These are phyloP conservation scores for Nannospalax galili DNA, from an alignment of 2,113 vertebrate genomes.

Conservation along the genomic window DNA sequence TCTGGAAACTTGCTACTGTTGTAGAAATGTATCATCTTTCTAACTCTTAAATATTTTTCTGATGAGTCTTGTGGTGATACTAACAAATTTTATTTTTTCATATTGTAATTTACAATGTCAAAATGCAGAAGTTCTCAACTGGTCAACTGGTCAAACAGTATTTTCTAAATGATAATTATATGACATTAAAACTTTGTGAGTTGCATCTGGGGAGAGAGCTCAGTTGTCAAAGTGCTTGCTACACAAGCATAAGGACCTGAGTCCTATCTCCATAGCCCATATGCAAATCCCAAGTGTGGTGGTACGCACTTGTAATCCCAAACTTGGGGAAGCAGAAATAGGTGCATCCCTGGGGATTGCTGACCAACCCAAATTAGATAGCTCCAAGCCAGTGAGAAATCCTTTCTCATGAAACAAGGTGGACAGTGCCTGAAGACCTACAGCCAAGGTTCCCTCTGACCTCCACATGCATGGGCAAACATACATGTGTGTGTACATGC, in stretches of 20 bases:
- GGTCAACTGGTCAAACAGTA: neutral
- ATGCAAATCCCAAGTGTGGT: neutral
- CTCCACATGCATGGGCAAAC: no score
- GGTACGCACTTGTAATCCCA: neutral
- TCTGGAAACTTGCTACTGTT: neutral
- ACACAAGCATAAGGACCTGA: neutral
- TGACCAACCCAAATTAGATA: no score
- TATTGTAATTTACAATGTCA: neutral
- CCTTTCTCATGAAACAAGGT: neutral
- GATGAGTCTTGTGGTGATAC: neutral
- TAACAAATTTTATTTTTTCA: neutral
- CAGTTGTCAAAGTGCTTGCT: neutral
- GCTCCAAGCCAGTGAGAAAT: neutral
- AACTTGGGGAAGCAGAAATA: neutral
- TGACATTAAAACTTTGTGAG: neutral
- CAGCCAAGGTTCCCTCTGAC: no score
- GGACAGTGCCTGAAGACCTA: neutral
- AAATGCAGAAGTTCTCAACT: neutral
- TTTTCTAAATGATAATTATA: neutral
- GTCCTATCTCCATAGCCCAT: neutral
- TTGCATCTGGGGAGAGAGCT: neutral
- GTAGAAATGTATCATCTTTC: neutral
- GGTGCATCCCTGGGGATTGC: no score
- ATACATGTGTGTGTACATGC: no score
- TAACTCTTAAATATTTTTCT: neutral